Conservation (phyloP, 2,888 invertebrate genomes). For the Agrenia bidenticulata region DNA sequence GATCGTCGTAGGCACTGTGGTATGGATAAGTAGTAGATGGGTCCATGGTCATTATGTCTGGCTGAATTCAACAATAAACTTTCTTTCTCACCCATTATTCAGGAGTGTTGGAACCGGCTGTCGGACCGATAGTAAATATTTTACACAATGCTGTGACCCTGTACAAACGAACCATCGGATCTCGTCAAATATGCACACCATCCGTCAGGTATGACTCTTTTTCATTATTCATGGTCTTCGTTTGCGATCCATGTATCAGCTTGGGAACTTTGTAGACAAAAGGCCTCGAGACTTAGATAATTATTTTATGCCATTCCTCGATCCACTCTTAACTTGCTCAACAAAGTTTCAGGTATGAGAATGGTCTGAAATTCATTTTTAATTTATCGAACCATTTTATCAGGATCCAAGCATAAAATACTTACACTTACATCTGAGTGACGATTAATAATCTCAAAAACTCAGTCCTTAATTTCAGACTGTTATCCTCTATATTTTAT, state of each 20-base stretch:
- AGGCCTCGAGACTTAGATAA: too few species aligned
- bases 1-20: neutral
- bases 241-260: too few species aligned
- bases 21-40: neutral
- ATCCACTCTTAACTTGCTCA: neutral
- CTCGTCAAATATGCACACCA: slow-evolving; percentile 64
- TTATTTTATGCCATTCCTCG: neutral
- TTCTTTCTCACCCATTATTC: slow-evolving; percentile 15
- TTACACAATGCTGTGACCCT: slow-evolving; percentile 57
- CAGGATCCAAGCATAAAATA: too few species aligned
- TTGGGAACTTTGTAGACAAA: too few species aligned
- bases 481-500: too few species aligned
- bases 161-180: slow-evolving; percentile 64
- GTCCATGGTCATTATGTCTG: slow-evolving; percentile 4
- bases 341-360: too few species aligned
- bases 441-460: too few species aligned
- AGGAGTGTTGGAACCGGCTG: slow-evolving; percentile 52
- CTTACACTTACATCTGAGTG: too few species aligned
- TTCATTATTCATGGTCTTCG: too few species aligned
- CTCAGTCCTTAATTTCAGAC: too few species aligned
- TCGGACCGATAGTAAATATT: slow-evolving; percentile 53
- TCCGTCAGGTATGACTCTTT: slow-evolving; percentile 59
- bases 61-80: neutral
- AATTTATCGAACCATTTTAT: too few species aligned
- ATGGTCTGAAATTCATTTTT: too few species aligned